These are phyloP conservation scores for Grallaria varia DNA, from an alignment of 2,113 vertebrate species.

Conservation along the genomic window DNA sequence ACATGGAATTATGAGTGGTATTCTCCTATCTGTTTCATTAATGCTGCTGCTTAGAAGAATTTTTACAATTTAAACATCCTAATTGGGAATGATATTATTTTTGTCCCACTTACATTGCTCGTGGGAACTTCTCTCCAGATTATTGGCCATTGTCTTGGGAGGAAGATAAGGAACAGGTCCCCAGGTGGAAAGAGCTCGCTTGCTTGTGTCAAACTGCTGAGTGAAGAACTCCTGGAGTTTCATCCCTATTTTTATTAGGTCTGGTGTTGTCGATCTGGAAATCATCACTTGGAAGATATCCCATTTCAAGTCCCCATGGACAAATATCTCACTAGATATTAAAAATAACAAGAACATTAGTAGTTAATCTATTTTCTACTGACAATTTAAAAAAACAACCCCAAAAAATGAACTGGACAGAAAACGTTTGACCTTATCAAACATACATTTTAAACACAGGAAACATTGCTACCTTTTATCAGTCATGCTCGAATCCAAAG, in stretches of 20 bases:
- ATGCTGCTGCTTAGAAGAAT: not conserved
- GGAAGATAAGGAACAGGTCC: constrained; percentile 93
- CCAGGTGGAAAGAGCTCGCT: constrained; percentile 95
- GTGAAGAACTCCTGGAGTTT: constrained; percentile 99
- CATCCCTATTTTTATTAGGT: constrained; percentile 99
- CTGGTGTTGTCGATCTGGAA: constrained; percentile 95
- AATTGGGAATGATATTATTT: not conserved
- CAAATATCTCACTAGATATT: constrained; percentile 88
- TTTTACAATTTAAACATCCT: not conserved
- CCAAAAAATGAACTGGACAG: not conserved
- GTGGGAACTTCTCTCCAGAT: constrained; percentile 82
- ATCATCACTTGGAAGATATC: constrained; percentile 99
- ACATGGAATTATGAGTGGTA: not conserved
- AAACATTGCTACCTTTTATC: constrained; percentile 88
- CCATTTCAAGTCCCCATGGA: constrained; percentile 98
- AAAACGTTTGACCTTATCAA: not conserved
- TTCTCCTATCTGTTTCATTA: not conserved
- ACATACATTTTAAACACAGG: not conserved
- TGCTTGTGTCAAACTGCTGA: constrained; percentile 98
- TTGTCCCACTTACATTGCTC: constrained; percentile 84
- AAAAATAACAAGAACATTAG: constrained; percentile 11
- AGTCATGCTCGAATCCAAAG: constrained; percentile 85
- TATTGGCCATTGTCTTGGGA: constrained; percentile 86
- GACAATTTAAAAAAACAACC: not conserved
- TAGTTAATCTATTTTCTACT: not conserved